Base-by-base conservation (phyloP, 1,140 invertebrate genomes). In the Ericerus pela region DNA sequence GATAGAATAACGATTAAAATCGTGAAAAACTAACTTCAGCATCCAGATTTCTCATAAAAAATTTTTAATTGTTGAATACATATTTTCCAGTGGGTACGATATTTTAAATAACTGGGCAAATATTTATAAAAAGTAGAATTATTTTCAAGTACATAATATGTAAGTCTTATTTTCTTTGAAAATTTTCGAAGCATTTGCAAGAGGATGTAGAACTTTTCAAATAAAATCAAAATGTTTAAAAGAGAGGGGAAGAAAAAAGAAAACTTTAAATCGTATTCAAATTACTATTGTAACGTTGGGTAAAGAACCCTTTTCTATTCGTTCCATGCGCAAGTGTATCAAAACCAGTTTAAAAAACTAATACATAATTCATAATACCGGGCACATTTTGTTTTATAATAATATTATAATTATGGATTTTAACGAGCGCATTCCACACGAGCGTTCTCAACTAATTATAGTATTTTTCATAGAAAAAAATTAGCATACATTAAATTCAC, bases 381-480 rank as follows among this genome's bases (percentile, higher is more conserved):
- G 41, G 41, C 41, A 6, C 41, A 47, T 47, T 47, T 47, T 47
- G 41, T 16, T 47, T 47, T 47, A n/a, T n/a, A 47, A 47, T 47
- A 47, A 47, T 47, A 47, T 47, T 47, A 47, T 47, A 47, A 47
- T 47, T 47, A 47, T 24, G 41, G 16, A 24, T 47, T 24, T 47
- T 47, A 47, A 47, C 41, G 41, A 47, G 41, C 41, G 18, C 41
- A 47, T 47, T 47, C 41, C 41, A 47, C 41, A 47, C 41, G 41
- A 47, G 20, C 41, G 41, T 24, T 47, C 26, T 6, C 11, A 47
- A 47, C 41, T 47, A 47, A 47, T 47, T 47, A 47, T 24, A 24
- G 41, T 47, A 47, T 47, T 47, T 47, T 47, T 47, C 41, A 47
- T 47, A 47, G 20, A 24, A 18, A 10, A n/a, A 24, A 47, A 47